phyloP scores from a whole-genome alignment of 2,888 invertebrate genomes.

The Trichogramma evanescens region DNA sequence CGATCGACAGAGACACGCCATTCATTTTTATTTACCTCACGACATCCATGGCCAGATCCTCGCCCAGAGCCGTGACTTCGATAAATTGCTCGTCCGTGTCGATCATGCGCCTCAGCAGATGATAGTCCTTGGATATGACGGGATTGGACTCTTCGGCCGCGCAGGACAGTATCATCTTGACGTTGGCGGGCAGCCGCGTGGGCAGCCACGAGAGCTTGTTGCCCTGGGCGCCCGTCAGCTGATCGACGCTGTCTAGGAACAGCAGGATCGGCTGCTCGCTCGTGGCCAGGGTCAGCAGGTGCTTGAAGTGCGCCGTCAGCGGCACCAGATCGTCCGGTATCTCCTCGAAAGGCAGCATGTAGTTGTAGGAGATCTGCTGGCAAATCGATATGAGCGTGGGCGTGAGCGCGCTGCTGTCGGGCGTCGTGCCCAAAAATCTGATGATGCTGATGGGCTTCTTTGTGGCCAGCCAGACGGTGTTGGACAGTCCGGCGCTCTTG shows the following conservation, averaged over 20 bases:
- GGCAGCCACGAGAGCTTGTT: conserved; percentile 96
- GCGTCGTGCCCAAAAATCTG: conserved; percentile 92
- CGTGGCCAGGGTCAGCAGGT: conserved; percentile 76
- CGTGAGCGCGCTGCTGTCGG: conserved; percentile 90
- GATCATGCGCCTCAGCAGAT: conserved; percentile 78
- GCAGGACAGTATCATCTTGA: conserved; percentile 89
- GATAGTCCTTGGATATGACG: conserved; percentile 80
- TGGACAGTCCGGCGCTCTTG: conserved; percentile 78
- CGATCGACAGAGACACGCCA: too few relatives aligned
- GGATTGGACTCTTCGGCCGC: conserved; percentile 82
- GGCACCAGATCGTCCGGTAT: conserved; percentile 96
- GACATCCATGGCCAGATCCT: conserved; percentile 89
- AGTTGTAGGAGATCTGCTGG: conserved; percentile 90
- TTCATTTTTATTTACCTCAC: conserved; percentile 48
- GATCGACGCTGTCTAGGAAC: conserved; percentile 94
- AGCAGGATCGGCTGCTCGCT: conserved; percentile 79
- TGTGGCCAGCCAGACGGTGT: conserved; percentile 64
- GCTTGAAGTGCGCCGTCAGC: conserved; percentile 91
- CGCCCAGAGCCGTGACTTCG: conserved; percentile 83
- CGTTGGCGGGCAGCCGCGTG: conserved; percentile 77
- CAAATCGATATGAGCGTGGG: conserved; percentile 92
- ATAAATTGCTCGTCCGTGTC: conserved; percentile 83
- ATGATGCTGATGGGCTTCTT: conserved; percentile 80
- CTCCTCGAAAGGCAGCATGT: conserved; percentile 82
- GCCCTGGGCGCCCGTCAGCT: conserved; percentile 87